Conservation (phyloP, 2,888 invertebrate species). For the Lasius platythorax region DNA sequence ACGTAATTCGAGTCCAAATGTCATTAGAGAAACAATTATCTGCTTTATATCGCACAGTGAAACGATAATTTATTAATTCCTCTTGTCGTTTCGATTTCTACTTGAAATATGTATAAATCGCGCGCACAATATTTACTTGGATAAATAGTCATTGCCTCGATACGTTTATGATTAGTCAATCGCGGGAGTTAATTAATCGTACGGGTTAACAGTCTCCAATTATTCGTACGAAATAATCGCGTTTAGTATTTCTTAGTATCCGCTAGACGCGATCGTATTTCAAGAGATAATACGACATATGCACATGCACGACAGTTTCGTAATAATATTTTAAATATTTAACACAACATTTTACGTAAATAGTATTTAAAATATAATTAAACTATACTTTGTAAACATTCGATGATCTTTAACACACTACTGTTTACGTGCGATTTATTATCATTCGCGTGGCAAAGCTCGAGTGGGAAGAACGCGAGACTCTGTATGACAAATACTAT, state of each 20-base stretch:
- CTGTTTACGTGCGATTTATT: not conserved
- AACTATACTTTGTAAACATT: not conserved
- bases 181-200: too few relatives aligned
- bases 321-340: too few relatives aligned
- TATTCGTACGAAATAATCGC: not conserved
- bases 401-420: not conserved
- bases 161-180: too few relatives aligned
- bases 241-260: not conserved
- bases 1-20: not conserved
- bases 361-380: not conserved
- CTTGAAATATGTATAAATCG: not conserved
- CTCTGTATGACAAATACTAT: not conserved
- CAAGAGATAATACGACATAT: not conserved
- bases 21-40: not conserved
- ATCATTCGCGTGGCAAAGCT: not conserved
- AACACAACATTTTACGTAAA: too few relatives aligned
- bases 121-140: too few relatives aligned
- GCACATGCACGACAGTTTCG: too few relatives aligned
- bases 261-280: too few relatives aligned
- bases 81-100: not conserved
- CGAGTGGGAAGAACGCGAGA: not conserved
- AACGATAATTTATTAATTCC: not conserved
- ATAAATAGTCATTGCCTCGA: too few relatives aligned
- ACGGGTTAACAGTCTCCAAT: too few relatives aligned
- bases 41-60: not conserved